Evolutionary conservation across 2,888 invertebrate genomes (phyloP).

Genomic region (Elegia similella): DNA sequence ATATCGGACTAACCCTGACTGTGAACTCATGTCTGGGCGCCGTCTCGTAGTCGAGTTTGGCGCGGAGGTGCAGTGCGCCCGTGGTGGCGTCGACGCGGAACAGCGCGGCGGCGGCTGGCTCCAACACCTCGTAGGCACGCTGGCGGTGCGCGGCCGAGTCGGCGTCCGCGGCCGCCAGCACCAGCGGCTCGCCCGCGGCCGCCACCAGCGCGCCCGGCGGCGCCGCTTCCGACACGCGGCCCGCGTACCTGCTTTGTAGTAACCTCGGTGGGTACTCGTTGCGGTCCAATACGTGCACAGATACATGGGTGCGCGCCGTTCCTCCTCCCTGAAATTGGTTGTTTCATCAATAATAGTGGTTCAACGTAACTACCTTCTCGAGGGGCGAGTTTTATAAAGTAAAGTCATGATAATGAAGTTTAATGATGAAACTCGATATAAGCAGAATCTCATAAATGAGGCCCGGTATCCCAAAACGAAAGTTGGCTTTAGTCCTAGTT

Average conservation of each 20-base stretch:
- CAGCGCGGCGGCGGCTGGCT: slow-evolving; percentile 87
- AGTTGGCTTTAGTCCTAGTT: too few species aligned
- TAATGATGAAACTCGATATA: too few species aligned
- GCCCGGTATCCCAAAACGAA: too few species aligned
- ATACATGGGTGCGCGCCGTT: slow-evolving; percentile 85
- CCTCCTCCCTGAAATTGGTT: slow-evolving; percentile 75
- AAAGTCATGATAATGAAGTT: too few species aligned
- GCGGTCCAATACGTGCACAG: slow-evolving; percentile 92
- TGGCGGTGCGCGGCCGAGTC: slow-evolving; percentile 94
- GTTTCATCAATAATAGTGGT: neutral
- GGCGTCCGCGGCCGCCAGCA: slow-evolving; percentile 90
- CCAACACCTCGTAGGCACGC: slow-evolving; percentile 92
- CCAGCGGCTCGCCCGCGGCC: slow-evolving; percentile 82
- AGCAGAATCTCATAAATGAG: too few species aligned
- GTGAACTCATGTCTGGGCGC: slow-evolving; percentile 87
- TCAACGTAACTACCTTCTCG: too few species aligned
- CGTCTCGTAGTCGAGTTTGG: slow-evolving; percentile 90
- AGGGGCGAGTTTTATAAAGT: too few species aligned
- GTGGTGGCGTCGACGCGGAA: slow-evolving; percentile 94
- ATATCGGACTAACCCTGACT: slow-evolving; percentile 83
- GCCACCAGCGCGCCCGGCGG: slow-evolving; percentile 80
- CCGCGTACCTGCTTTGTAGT: slow-evolving; percentile 68
- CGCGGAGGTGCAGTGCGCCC: slow-evolving; percentile 90
- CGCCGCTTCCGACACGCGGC: slow-evolving; percentile 86
- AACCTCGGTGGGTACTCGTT: slow-evolving; percentile 93